A percentile compares a stretch with the other conserved stretches of the same genome.
Conservation (phyloP, 2,888 invertebrate genomes). For the Hecatera dysodea region DNA sequence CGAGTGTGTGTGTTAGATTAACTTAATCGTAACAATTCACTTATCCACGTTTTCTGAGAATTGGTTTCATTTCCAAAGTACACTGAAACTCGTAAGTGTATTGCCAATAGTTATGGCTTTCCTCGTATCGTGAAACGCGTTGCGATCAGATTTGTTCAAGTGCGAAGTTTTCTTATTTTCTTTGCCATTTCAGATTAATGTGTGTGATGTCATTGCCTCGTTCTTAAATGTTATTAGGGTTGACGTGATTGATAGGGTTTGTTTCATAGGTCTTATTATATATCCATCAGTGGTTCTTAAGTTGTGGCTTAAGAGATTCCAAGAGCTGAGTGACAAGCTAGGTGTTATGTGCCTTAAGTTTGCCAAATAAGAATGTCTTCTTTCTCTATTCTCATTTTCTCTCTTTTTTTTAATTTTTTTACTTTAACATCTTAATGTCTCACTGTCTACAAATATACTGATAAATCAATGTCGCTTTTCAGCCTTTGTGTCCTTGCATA, state of each 20-base stretch:
- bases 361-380: no score
- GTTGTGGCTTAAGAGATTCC: no score
- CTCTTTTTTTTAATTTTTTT: no score
- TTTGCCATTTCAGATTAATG: slow-evolving; percentile 35
- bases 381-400: no score
- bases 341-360: no score
- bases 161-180: slow-evolving; percentile 46
- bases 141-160: slow-evolving; percentile 24
- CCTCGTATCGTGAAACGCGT: slow-evolving; percentile 9
- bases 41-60: not conserved
- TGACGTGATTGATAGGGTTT: slow-evolving; percentile 14
- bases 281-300: no score
- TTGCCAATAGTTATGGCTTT: slow-evolving; percentile 30
- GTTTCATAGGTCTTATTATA: not conserved
- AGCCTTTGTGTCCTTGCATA: no score
- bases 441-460: no score
- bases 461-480: no score
- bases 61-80: slow-evolving; percentile 20
- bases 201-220: slow-evolving; percentile 11
- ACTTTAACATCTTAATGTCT: no score
- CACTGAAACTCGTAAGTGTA: slow-evolving; percentile 25
- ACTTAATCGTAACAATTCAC: slow-evolving; percentile 24
- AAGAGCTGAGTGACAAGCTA: no score
- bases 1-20: slow-evolving; percentile 7
- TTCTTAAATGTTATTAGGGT: not conserved